Conservation (phyloP, 2,888 invertebrate genomes). For the Melipona bicolor region DNA sequence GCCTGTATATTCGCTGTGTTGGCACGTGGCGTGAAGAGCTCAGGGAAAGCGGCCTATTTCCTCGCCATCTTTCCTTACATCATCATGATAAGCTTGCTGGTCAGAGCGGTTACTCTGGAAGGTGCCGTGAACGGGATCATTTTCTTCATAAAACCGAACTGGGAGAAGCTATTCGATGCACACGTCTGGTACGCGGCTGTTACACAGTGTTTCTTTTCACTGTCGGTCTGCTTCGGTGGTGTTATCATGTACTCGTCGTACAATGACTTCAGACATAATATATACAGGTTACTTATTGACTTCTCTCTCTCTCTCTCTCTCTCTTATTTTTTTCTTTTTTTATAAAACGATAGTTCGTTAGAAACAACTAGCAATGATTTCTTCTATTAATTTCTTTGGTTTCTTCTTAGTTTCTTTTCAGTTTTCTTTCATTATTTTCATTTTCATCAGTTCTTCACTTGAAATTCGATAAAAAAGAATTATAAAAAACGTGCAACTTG, state of each 20-base stretch:
- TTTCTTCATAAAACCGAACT: constrained; percentile 88
- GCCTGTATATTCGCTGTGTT: constrained; percentile 85
- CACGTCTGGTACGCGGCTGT: constrained; percentile 88
- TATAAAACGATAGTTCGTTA: not conserved
- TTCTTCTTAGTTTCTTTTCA: not conserved
- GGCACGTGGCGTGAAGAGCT: constrained; percentile 86
- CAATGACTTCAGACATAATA: constrained; percentile 86
- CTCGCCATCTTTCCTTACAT: constrained; percentile 89
- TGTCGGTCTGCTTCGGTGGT: constrained; percentile 87
- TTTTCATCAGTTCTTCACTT: not conserved
- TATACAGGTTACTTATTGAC: constrained; percentile 84
- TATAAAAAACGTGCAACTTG: not conserved
- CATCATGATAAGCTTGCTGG: constrained; percentile 87
- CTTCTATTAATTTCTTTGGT: not conserved
- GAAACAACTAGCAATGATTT: not conserved
- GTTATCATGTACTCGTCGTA: constrained; percentile 87
- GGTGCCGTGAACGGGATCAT: constrained; percentile 87
- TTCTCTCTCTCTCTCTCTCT: rapidly evolving
- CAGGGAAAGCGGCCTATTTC: constrained; percentile 89
- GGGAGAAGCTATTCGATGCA: constrained; percentile 87
- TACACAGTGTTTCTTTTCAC: constrained; percentile 87
- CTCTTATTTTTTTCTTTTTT: not conserved
- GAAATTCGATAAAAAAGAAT: not conserved
- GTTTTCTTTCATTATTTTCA: not conserved
- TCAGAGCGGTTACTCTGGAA: constrained; percentile 86